These are phyloP conservation scores for Nyctibius bracteatus DNA, from an alignment of 2,113 vertebrate species.

Conservation along the genomic window DNA sequence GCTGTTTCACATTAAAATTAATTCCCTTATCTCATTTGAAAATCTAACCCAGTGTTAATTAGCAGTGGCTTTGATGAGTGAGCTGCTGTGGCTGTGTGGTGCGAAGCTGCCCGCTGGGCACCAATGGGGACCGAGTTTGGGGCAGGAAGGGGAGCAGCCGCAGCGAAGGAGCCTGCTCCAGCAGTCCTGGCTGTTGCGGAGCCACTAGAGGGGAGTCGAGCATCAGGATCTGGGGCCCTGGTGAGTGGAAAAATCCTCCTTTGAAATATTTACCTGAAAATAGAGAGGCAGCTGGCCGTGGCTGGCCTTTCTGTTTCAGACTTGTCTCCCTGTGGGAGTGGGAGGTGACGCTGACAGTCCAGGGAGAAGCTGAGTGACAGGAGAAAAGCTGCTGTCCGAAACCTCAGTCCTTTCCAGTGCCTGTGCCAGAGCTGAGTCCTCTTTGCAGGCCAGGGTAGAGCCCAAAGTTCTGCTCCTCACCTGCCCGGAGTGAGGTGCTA, in stretches of 20 bases:
- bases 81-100: neutral
- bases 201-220: slow-evolving; percentile 49
- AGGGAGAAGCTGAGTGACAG: neutral
- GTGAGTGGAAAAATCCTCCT: neutral
- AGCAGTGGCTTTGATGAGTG: neutral
- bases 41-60: accelerated
- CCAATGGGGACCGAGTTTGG: accelerated
- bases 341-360: neutral
- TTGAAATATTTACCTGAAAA: neutral
- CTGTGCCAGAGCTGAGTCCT: neutral
- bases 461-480: neutral
- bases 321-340: neutral
- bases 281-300: neutral
- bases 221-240: neutral
- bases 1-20: neutral
- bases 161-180: neutral
- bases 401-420: neutral
- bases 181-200: neutral
- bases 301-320: neutral
- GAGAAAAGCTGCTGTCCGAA: neutral
- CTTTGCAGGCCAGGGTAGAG: neutral
- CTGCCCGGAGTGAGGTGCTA: neutral
- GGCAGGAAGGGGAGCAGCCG: neutral
- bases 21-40: neutral
- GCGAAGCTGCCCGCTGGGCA: neutral